Evolutionary conservation across 30 jellyfish, hydroid and myxozoan species (phyloP), one percentile per base, ranked within the genome.

Genomic region (Pelagia noctiluca): DNA sequence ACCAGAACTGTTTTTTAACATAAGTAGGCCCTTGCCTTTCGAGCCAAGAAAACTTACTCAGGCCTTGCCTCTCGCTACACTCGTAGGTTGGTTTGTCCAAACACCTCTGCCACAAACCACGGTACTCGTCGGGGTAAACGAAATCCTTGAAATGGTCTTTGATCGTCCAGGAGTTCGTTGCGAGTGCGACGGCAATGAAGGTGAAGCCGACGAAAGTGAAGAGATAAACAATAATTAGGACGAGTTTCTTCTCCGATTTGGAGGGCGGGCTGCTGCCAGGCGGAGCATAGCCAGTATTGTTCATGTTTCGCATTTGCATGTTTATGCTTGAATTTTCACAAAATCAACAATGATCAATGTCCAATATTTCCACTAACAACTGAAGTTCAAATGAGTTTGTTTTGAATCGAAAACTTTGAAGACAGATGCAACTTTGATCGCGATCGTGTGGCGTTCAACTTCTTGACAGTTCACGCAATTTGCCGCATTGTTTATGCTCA

Each of bases 151-250:
- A 76, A 46, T 87, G 54, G 85, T 87, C 96, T 21, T 57, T 80
- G 72, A 87, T 70, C 10, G 89, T 76, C 96, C 96, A 87, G 1
- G 96, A 87, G 31, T 82, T 78, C 5, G 96, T 87, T 29, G 90
- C 84, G 62, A 77, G 96, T 54, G 90, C 62, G n/a, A 87, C 80
- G 82, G 87, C 91, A 57, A 77, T 48, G 75, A 87, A 79, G 21
- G 88, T 50, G 75, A 76, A 69, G 47, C 90, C 96, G 3, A 87
- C 48, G 61, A 87, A 66, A 47, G 90, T 61, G 80, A 87, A 50
- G 35, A 79, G 83, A 35, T 87, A 87, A 22, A 87, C 82, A 77
- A 77, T 35, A 63, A 77, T 53, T 26, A 70, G 37, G 35, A 70
- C 25, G 52, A 25, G 28, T 25, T 3, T 63, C 28, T 11, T 63